phyloP scores from a whole-genome alignment of 1,140 invertebrate genomes.

The Eulimnadia texana region DNA sequence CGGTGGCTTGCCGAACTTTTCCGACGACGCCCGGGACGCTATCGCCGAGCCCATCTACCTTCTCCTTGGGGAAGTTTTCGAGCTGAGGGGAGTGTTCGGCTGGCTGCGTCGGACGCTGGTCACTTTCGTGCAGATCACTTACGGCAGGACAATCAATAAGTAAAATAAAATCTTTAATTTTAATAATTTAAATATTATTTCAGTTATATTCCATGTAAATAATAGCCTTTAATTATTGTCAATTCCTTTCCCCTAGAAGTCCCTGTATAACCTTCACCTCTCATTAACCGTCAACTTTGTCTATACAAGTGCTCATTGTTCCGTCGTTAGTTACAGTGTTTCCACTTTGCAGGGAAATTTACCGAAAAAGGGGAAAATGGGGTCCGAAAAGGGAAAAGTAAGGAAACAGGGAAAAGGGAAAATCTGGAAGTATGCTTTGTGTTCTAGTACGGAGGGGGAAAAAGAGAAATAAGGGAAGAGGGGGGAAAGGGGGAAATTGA shows the following conservation, averaged over 20 bases:
- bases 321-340: no score
- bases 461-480: no score
- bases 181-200: constrained; percentile 1
- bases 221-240: neutral
- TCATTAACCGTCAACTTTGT: no score
- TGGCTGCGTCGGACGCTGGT: constrained; percentile 75
- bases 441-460: no score
- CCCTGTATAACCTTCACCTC: no score
- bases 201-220: constrained; percentile 7
- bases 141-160: constrained; percentile 78
- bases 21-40: constrained; percentile 53
- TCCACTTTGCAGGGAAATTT: no score
- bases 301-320: no score
- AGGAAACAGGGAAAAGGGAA: no score
- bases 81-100: constrained; percentile 70
- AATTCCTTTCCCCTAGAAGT: no score
- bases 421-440: no score
- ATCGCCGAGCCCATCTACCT: constrained; percentile 77
- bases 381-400: no score
- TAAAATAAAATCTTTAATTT: constrained; percentile 24
- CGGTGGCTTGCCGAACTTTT: neutral
- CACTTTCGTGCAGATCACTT: constrained; percentile 81
- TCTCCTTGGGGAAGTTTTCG: constrained; percentile 73
- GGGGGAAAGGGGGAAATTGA: neutral
- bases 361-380: no score